Conservation (phyloP, 2,888 invertebrate species). For the Platycheirus albimanus region DNA sequence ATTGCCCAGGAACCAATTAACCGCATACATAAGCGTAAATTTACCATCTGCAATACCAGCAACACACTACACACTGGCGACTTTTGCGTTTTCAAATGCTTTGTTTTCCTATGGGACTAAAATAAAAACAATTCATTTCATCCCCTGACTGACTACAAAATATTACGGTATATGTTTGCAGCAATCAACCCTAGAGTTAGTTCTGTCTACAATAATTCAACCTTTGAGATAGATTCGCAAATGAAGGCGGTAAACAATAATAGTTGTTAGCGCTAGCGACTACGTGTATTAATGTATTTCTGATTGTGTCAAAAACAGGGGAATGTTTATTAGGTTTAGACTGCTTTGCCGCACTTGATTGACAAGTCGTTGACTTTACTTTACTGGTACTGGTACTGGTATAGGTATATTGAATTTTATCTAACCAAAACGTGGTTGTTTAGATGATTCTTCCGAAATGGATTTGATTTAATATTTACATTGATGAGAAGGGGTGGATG, state of each 20-base stretch:
- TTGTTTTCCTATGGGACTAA: conserved; percentile 67
- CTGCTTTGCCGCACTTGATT: conserved; percentile 77
- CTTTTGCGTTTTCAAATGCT: conserved; percentile 50
- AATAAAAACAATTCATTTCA: conserved; percentile 69
- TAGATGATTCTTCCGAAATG: conserved; percentile 48
- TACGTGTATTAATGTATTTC: conserved; percentile 68
- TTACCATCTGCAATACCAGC: conserved; percentile 62
- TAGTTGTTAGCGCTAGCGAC: conserved; percentile 70
- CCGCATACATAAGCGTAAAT: conserved; percentile 58
- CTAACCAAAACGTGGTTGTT: conserved; percentile 46
- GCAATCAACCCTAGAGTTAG: conserved; percentile 61
- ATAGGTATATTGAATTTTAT: conserved; percentile 46
- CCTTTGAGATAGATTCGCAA: conserved; percentile 62
- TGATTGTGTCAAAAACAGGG: conserved; percentile 64
- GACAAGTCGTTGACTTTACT: conserved; percentile 82
- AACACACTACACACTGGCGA: conserved; percentile 51
- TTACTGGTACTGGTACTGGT: too few relatives aligned
- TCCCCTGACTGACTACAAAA: conserved; percentile 42
- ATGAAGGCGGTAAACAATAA: conserved; percentile 67
- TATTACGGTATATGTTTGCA: conserved; percentile 51
- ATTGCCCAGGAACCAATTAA: conserved; percentile 68
- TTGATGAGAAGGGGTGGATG: conserved; percentile 41
- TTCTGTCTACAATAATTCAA: conserved; percentile 19
- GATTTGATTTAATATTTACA: conserved; percentile 51
- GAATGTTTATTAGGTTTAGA: conserved; percentile 55